phyloP scores from a whole-genome alignment of 2,113 vertebrate species.

The Panthera leo region DNA sequence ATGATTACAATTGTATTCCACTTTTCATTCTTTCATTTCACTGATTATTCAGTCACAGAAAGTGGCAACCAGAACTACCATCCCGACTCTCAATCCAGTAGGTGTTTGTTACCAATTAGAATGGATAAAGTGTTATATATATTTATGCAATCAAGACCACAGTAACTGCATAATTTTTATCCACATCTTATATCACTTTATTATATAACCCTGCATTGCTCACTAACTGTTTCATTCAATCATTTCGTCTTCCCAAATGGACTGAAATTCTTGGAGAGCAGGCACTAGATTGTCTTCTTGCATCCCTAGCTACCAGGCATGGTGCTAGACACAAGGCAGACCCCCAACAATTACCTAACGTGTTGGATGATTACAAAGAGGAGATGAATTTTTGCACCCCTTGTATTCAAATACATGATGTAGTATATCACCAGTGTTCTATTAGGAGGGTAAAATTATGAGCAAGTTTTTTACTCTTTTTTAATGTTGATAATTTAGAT shows the following conservation, averaged over 20 bases:
- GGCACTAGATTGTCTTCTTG: background rate
- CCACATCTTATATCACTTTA: background rate
- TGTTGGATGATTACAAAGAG: conserved; percentile 14
- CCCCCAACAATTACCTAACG: background rate
- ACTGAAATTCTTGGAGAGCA: conserved; percentile 7
- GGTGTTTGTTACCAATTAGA: conserved; percentile 37
- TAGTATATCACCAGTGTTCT: background rate
- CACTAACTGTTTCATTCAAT: conserved; percentile 31
- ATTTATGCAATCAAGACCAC: conserved; percentile 19
- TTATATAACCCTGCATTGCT: background rate
- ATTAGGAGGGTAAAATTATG: background rate
- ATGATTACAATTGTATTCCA: background rate
- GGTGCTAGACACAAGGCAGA: background rate
- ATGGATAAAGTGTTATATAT: conserved; percentile 10
- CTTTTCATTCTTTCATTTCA: background rate
- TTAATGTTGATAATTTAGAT: background rate
- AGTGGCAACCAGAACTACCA: background rate
- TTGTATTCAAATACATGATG: background rate
- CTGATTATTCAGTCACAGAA: background rate
- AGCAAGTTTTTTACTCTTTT: background rate
- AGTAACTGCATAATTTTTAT: conserved; percentile 44
- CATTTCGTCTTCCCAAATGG: conserved; percentile 27
- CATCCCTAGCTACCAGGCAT: background rate
- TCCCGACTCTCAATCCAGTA: conserved; percentile 2
- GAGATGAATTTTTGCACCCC: background rate